Base-by-base conservation (phyloP, 1,140 invertebrate species). In the Conopomorpha cramerella region DNA sequence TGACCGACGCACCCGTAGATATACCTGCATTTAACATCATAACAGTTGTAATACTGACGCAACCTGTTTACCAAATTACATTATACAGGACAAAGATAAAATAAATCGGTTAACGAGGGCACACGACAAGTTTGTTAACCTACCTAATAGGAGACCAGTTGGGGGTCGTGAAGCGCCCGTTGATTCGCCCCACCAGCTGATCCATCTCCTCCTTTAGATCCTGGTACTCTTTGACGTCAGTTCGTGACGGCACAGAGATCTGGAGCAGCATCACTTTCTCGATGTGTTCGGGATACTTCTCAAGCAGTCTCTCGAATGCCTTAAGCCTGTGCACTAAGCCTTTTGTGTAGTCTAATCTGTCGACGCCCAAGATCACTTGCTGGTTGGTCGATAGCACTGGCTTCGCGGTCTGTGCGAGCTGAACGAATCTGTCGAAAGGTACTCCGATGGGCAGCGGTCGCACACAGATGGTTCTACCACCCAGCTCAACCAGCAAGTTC, bases 121-220 rank as follows among this genome's bases (percentile, higher is more conserved):
- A n/a, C n/a, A n/a, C n/a, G n/a, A n/a, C n/a, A n/a, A n/a, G n/a
- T n/a, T n/a, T n/a, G n/a, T n/a, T n/a, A 28, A 36, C 44, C 49
- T 44, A 80, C 77, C 90, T 85, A 46, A 95, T 94, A 0, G 92
- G 92, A 1, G 91, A 92, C 92, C 92, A 94, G 58, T 92, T 93
- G 1, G 91, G 89, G 7, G 89, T 92, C 1, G 90, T 91, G 52
- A 93, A 93, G 11, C 86, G 82, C 14, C 91, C 92, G 55, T 93
- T 95, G 26, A 95, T 93, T 29, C 86, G 81, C 14, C 92, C 92
- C 34, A 95, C 91, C 18, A 94, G 57, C 57, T 94, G 91, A 64
- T 95, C 92, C 68, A 95, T 91, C 57, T 95, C 91, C 52, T 94
- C 89, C 52, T 95, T 95, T 30, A 95, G 74, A 45, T 95, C 91